Conservation (phyloP, 2,797 vertebrate species). For the Anniella stebbinsi region DNA sequence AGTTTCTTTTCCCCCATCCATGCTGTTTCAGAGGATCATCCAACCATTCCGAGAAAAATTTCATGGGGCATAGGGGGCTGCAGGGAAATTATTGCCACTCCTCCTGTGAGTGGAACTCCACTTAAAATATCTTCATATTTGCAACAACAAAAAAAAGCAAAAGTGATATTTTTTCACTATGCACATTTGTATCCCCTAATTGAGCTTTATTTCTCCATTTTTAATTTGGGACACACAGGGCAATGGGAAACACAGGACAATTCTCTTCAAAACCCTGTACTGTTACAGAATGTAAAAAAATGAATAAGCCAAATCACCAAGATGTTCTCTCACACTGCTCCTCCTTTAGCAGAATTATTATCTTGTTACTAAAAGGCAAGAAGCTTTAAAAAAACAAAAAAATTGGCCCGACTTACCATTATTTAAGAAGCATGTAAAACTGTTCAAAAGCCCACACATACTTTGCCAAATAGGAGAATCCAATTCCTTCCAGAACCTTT, state of each 20-base stretch:
- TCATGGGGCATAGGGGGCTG: background rate
- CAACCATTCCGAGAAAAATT: background rate
- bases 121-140: background rate
- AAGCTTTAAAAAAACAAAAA: background rate
- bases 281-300: background rate
- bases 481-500: conserved; percentile 57
- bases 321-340: background rate
- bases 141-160: background rate
- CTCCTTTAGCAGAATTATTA: background rate
- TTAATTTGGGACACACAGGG: background rate
- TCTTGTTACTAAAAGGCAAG: conserved; percentile 16
- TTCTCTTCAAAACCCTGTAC: background rate
- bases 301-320: background rate
- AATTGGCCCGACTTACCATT: conserved; percentile 83
- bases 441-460: conserved; percentile 85
- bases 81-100: background rate
- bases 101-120: background rate
- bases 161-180: background rate
- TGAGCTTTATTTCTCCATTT: background rate
- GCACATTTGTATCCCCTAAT: background rate
- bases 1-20: background rate
- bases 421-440: conserved; percentile 84
- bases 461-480: conserved; percentile 77
- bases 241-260: background rate
- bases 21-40: background rate